Base-by-base conservation (phyloP, 2,797 vertebrate genomes). In the Podarcis lilfordi region DNA sequence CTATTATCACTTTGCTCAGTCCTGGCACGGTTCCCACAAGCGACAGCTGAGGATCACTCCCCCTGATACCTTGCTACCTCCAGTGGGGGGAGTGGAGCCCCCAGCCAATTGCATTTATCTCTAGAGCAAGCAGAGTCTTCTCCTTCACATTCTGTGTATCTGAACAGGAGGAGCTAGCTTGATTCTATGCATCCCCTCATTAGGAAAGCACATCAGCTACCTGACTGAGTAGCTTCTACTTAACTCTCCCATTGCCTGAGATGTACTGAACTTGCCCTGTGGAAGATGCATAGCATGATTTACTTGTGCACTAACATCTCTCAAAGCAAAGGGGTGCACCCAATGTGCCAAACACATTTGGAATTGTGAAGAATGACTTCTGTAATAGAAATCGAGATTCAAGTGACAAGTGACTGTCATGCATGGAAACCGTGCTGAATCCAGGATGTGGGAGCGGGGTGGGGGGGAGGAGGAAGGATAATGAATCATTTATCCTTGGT, bases 301-400 rank as follows among this genome's bases (percentile, higher is more conserved):
- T 3, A 66, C 66, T 61, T 80, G 29, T 69, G 23, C 81, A 61
- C 19, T 43, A 61, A 15, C 1, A 27, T 7, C 55, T 75, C 69
- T 84, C 43, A 78, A 17, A n/a, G 66, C 4, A 8, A 64, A 79
- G 37, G 50, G 77, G 27, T 25, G 6, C 25, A 29, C 64, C 17
- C 23, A n/a, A 59, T 74, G 66, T 43, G 83, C 50, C 37, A 29
- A 9, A 27, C 37, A 45, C 7, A 13, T 55, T 55, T 82, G 76
- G 27, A n/a, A 5, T 29, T 43, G 68, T 74, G 69, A 84, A 84
- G 69, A 84, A 75, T 80, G 80, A 68, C 43, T 71, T 50, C 13
- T 40, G 29, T 35, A 50, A 59, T 5, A 3, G 59, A 87, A 84
- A 90, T 19, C 13, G 81, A 90, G 76, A 55, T 78, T 85, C 77